A percentile compares a stretch with the other conserved stretches of the same genome.
These are phyloP conservation scores for Conger conger DNA, from an alignment of 2,113 vertebrate genomes.

Conservation along the genomic window DNA sequence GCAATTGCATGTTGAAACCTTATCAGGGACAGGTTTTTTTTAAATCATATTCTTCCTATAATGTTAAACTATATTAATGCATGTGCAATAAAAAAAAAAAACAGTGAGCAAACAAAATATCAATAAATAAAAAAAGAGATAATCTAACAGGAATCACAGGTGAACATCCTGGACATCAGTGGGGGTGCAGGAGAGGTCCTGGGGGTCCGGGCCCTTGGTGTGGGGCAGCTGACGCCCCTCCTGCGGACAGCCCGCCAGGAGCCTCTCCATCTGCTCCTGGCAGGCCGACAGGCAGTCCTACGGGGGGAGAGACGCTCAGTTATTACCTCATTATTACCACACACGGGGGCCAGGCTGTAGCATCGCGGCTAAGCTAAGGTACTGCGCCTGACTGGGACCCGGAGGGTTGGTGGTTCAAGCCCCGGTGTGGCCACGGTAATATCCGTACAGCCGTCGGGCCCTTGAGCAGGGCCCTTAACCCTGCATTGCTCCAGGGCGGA, in stretches of 20 bases:
- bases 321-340: no score
- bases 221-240: constrained; percentile 73
- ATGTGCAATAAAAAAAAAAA: constrained; percentile 68
- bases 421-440: no score
- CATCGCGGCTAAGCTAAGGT: no score
- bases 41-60: constrained; percentile 33
- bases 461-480: no score
- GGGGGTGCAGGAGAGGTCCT: constrained; percentile 92
- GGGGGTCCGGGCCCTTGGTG: constrained; percentile 80
- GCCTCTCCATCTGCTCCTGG: constrained; percentile 94
- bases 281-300: constrained; percentile 93
- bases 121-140: constrained; percentile 38
- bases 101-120: constrained; percentile 79
- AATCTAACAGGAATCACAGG: constrained; percentile 67
- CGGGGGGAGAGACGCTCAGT: no score
- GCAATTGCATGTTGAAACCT: constrained; percentile 62
- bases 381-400: no score
- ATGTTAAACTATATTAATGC: constrained; percentile 49
- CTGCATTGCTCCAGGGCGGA: no score
- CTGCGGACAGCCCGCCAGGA: constrained; percentile 83
- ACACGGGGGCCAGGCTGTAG: no score
- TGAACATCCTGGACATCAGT: constrained; percentile 93
- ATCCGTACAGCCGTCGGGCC: no score
- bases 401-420: no score
- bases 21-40: constrained; percentile 62